phyloP scores from a whole-genome alignment of 2,888 invertebrate genomes.

The Drepana falcataria region DNA sequence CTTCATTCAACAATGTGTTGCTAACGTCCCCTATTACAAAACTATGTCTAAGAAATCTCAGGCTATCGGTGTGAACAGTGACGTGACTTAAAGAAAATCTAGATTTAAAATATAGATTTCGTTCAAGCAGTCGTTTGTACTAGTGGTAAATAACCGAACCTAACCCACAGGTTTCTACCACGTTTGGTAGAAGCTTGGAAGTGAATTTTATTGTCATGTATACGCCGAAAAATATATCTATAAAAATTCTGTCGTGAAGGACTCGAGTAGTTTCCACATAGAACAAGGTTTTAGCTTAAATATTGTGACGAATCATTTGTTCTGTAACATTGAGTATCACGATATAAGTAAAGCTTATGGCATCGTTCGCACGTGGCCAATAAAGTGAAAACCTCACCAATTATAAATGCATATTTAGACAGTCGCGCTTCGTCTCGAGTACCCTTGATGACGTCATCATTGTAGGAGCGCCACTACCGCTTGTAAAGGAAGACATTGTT shows the following conservation, averaged over 20 bases:
- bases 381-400: constrained; percentile 58
- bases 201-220: background rate
- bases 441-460: constrained; percentile 36
- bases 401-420: constrained; percentile 67
- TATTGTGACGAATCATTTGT: constrained; percentile 63
- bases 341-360: constrained; percentile 68
- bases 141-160: too few relatives aligned
- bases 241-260: background rate
- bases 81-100: too few relatives aligned
- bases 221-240: background rate
- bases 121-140: too few relatives aligned
- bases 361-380: constrained; percentile 41
- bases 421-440: constrained; percentile 37
- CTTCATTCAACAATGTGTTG: too few relatives aligned
- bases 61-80: too few relatives aligned
- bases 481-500: constrained; percentile 28
- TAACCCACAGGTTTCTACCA: background rate
- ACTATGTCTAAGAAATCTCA: too few relatives aligned
- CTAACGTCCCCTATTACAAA: background rate
- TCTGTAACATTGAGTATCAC: constrained; percentile 67
- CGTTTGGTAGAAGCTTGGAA: background rate
- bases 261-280: constrained; percentile 23
- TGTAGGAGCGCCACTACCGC: constrained; percentile 55
- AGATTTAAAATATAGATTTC: too few relatives aligned
- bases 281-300: constrained; percentile 35